A percentile compares a stretch with the other conserved stretches of the same genome.
phyloP scores from a whole-genome alignment of 2,797 vertebrate genomes.

The Semaprochilodus insignis region DNA sequence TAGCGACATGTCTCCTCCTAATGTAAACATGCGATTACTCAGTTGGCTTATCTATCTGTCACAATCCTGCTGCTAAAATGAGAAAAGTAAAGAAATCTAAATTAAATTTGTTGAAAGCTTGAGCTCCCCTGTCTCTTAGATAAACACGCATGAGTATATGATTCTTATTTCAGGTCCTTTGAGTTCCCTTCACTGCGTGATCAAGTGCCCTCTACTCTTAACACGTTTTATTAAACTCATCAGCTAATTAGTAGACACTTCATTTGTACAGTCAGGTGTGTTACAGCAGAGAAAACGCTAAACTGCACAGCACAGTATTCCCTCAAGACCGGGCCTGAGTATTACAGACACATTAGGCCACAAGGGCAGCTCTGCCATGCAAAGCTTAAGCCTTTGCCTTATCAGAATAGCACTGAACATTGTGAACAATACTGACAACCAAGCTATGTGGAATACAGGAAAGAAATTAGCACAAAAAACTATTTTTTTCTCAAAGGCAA shows the following conservation, averaged over 20 bases:
- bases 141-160: not conserved
- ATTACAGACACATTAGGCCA: not conserved
- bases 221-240: not conserved
- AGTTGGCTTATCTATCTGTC: not conserved
- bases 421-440: not conserved
- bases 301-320: not conserved
- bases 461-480: too few species aligned
- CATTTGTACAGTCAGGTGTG: conserved; percentile 6
- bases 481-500: not conserved
- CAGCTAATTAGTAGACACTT: not conserved
- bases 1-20: too few species aligned
- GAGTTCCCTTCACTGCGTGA: not conserved
- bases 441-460: not conserved
- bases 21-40: too few species aligned
- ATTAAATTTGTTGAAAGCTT: too few species aligned
- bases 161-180: not conserved
- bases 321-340: not conserved
- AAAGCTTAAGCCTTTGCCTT: not conserved
- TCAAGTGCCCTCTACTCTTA: not conserved
- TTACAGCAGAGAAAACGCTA: not conserved
- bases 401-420: not conserved
- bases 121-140: not conserved
- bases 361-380: not conserved
- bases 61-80: not conserved
- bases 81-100: not conserved